These are phyloP conservation scores for Suricata suricatta DNA, from an alignment of 2,113 vertebrate genomes.

Conservation along the genomic window DNA sequence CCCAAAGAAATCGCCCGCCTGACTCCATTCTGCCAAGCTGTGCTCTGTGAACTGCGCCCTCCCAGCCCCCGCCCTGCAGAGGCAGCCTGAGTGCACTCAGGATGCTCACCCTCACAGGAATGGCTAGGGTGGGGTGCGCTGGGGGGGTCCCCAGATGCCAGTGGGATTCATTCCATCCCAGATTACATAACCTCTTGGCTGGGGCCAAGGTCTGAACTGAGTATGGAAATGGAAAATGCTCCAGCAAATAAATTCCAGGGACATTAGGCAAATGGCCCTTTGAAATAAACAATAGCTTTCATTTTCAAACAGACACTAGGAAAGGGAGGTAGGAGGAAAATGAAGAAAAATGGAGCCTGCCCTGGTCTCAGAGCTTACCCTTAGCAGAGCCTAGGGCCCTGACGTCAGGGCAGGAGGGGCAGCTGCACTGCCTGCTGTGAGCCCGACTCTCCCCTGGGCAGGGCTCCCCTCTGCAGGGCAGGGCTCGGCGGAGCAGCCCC, in stretches of 20 bases:
- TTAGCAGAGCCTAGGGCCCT: not conserved
- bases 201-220: slow-evolving; percentile 66
- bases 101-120: not conserved
- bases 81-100: not conserved
- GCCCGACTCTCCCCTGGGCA: not conserved
- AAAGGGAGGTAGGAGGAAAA: not conserved
- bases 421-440: no score
- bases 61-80: not conserved
- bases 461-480: not conserved
- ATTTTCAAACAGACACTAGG: slow-evolving; percentile 54
- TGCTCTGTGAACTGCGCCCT: not conserved
- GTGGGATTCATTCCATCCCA: slow-evolving; percentile 28
- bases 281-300: slow-evolving; percentile 71
- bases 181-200: slow-evolving; percentile 58
- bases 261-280: slow-evolving; percentile 72
- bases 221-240: slow-evolving; percentile 58
- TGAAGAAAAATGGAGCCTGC: not conserved
- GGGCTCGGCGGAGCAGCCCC: not conserved
- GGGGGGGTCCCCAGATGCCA: slow-evolving; percentile 11
- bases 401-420: not conserved
- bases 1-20: not conserved
- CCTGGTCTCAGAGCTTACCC: not conserved
- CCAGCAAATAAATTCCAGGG: slow-evolving; percentile 78
- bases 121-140: not conserved
- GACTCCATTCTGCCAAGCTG: not conserved